A percentile compares a stretch with the other conserved stretches of the same genome.
Conservation (phyloP, 2,113 vertebrate species). For the Cygnus atratus region DNA sequence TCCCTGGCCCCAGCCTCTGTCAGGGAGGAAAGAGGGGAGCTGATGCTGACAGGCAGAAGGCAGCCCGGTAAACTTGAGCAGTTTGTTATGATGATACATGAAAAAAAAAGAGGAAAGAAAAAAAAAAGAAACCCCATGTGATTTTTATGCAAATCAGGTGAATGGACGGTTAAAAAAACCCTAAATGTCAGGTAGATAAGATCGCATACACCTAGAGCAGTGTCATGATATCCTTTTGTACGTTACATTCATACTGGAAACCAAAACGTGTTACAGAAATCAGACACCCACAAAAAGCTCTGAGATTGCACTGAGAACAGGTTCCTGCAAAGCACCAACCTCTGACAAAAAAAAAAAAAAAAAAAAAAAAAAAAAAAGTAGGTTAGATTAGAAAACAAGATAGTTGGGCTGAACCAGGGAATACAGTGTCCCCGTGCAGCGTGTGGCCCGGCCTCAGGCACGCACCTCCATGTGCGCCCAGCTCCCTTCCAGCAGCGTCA, state of each 20-base stretch:
- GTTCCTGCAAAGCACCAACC: constrained; percentile 8
- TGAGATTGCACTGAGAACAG: constrained; percentile 39
- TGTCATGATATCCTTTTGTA: background rate
- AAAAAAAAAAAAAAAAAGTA: background rate
- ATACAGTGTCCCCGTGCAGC: background rate
- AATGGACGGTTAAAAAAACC: constrained; percentile 29
- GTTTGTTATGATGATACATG: constrained; percentile 47
- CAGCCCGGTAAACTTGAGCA: background rate
- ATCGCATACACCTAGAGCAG: constrained; percentile 43
- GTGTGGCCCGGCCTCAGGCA: background rate
- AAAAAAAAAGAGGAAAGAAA: background rate
- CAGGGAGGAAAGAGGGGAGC: background rate
- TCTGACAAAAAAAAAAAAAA: background rate
- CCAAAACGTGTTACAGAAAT: constrained; percentile 29
- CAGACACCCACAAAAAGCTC: constrained; percentile 29
- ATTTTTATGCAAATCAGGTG: constrained; percentile 52
- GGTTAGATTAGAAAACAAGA: constrained; percentile 69
- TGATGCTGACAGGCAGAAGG: background rate
- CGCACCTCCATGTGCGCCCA: background rate
- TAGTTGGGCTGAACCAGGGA: constrained; percentile 18
- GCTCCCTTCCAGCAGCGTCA: constrained; percentile 22
- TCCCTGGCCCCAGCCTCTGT: background rate
- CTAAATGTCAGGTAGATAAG: constrained; percentile 62
- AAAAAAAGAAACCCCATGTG: constrained; percentile 22
- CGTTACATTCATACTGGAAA: constrained; percentile 46